Evolutionary conservation across 2,888 invertebrate genomes (phyloP).

Genomic region (Acleris literana): DNA sequence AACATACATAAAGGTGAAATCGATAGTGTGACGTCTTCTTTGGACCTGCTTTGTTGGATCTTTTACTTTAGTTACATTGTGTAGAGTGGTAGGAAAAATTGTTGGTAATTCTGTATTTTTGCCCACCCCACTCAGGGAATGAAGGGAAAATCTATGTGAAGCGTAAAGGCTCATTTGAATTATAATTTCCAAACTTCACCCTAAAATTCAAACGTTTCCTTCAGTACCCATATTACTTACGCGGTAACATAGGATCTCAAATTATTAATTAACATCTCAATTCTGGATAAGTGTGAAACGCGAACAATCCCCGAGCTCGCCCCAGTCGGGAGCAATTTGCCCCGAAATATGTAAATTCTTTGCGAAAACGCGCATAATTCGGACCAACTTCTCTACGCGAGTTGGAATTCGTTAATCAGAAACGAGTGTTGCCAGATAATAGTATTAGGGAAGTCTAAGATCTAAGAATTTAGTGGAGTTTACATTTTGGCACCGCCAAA

Average conservation of each 20-base stretch:
- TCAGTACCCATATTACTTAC: conserved; percentile 1
- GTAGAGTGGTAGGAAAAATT: no score
- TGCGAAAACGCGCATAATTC: conserved; percentile 33
- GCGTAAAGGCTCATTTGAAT: no score
- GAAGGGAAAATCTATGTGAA: no score
- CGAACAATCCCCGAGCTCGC: conserved; percentile 13
- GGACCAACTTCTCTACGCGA: conserved; percentile 14
- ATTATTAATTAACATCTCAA: conserved; percentile 35
- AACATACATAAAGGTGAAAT: no score
- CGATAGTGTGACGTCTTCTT: no score
- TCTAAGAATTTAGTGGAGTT: background rate
- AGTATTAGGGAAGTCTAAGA: background rate
- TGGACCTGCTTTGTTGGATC: no score
- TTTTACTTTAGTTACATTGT: no score
- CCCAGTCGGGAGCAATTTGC: background rate
- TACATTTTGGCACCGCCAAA: no score
- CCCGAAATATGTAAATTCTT: conserved; percentile 36
- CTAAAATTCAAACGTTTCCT: no score
- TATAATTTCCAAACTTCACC: no score
- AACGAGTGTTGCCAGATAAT: conserved; percentile 9
- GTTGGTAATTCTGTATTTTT: no score
- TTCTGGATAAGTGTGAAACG: conserved; percentile 14
- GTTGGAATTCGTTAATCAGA: conserved; percentile 29
- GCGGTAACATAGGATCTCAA: conserved; percentile 5
- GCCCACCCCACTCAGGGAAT: no score